Base-by-base conservation (phyloP, 1,140 invertebrate genomes). In the Ridgeia piscesae region DNA sequence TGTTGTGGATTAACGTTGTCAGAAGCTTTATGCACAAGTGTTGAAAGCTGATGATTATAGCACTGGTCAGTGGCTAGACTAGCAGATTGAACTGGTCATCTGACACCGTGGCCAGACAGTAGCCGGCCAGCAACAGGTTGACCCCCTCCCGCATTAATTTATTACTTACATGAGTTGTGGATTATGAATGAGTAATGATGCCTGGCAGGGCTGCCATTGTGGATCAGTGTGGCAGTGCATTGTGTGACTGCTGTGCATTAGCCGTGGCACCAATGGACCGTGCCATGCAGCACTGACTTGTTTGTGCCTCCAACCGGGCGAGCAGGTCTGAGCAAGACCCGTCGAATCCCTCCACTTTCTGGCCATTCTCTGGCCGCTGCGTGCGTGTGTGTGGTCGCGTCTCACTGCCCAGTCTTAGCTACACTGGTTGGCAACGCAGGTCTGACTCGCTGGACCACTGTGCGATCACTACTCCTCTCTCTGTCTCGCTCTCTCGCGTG, bases 151-250 rank as follows among this genome's bases (percentile, higher is more conserved):
- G 27, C 11, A 77, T 77, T 77, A 77, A 77, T 77, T 77, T 77
- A 77, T 77, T 77, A 77, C 58, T 77, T 77, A 77, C 58, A 77
- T 77, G 58, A 27, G 58, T 77, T 77, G 58, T 77, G 58, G 58
- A 77, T 77, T 77, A 77, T 77, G 58, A 17, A 77, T 77, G 58
- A 77, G 58, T 77, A 77, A 77, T 77, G 58, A 77, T 77, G 58
- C 58, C 58, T 77, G 58, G 58, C 27, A 21, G 17, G 2, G 17
- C 8, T 77, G 58, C 58, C 58, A 77, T 77, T 77, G 58, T 77
- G 17, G 58, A 77, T 77, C 58, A 77, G 14, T 21, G 48, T 21
- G 0, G 8, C 58, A 77, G 58, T 17, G 58, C 58, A 77, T 77
- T 77, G 58, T 77, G 58, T 77, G 58, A 77, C 58, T 77, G 58